phyloP scores from a whole-genome alignment of 2,113 vertebrate species.

The Callionymus lyra region DNA sequence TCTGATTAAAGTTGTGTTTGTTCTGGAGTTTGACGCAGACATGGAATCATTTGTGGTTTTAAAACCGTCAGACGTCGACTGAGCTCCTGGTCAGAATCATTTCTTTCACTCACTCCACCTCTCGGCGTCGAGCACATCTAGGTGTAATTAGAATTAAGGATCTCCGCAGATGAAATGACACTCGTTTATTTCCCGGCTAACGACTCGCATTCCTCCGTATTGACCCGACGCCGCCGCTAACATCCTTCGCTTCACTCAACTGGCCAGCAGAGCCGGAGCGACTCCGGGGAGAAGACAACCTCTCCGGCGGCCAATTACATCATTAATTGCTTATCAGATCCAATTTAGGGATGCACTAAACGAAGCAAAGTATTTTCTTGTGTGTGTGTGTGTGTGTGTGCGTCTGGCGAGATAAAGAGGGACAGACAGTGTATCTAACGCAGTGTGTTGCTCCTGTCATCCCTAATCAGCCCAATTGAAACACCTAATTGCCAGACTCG shows the following conservation, averaged over 20 bases:
- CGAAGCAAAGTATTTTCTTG: constrained; percentile 53
- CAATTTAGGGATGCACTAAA: constrained; percentile 62
- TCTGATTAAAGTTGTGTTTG: too few species aligned
- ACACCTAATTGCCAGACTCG: constrained; percentile 62
- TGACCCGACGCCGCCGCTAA: constrained; percentile 13
- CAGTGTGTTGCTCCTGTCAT: constrained; percentile 64
- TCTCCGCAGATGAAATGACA: background rate
- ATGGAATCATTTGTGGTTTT: too few species aligned
- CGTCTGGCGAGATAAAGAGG: background rate
- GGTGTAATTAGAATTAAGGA: constrained; percentile 1
- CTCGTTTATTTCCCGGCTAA: background rate
- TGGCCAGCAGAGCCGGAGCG: constrained; percentile 38
- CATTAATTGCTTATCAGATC: constrained; percentile 73
- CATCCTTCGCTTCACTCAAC: constrained; percentile 31
- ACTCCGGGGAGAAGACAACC: constrained; percentile 59
- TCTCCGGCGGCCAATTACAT: constrained; percentile 68
- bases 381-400: constrained; percentile 10
- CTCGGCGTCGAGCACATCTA: too few species aligned
- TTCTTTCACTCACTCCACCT: too few species aligned
- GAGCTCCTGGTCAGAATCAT: too few species aligned
- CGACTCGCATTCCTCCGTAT: background rate
- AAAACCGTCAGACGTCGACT: too few species aligned
- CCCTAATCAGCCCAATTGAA: constrained; percentile 64
- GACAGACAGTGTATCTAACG: constrained; percentile 8
- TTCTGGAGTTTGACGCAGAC: too few species aligned